Percentiles rank a stretch among this genome's conserved stretches.
These are phyloP conservation scores for Trichopria drosophilae DNA, from an alignment of 2,888 invertebrate species.

Conservation along the genomic window DNA sequence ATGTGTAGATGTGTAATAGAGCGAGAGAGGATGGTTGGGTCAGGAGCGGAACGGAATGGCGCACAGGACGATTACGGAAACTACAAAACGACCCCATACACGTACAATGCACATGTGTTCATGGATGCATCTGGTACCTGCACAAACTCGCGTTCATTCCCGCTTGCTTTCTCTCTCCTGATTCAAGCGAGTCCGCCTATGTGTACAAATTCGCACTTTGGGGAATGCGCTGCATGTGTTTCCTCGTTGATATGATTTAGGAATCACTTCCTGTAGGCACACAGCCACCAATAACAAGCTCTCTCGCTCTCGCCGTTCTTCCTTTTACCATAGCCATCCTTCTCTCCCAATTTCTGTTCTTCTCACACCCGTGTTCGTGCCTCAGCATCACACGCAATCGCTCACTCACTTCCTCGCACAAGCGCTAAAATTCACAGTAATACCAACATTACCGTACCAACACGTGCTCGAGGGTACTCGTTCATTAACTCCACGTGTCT, in stretches of 20 bases:
- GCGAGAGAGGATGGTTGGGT: neutral
- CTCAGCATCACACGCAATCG: too few species aligned
- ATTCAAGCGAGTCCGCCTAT: constrained; percentile 8
- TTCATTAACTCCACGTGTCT: neutral
- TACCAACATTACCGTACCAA: too few species aligned
- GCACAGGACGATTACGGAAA: constrained; percentile 17
- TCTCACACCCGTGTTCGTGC: too few species aligned
- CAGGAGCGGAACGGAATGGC: neutral
- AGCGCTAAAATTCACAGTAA: too few species aligned
- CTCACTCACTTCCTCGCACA: too few species aligned
- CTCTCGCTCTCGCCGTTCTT: constrained; percentile 3
- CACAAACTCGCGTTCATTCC: too few species aligned
- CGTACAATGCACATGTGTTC: too few species aligned
- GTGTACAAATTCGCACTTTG: constrained; percentile 31
- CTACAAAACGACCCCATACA: constrained; percentile 16
- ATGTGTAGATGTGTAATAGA: constrained; percentile 12
- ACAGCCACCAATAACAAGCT: constrained; percentile 18
- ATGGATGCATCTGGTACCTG: too few species aligned
- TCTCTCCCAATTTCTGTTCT: too few species aligned
- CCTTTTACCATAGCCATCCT: too few species aligned
- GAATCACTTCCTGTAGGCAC: constrained; percentile 40
- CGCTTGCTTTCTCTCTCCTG: constrained; percentile 5
- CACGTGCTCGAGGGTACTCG: neutral
- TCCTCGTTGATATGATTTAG: constrained; percentile 52
- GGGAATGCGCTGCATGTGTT: constrained; percentile 47